Conservation (phyloP, 2,113 vertebrate genomes). For the Corythaixoides concolor region DNA sequence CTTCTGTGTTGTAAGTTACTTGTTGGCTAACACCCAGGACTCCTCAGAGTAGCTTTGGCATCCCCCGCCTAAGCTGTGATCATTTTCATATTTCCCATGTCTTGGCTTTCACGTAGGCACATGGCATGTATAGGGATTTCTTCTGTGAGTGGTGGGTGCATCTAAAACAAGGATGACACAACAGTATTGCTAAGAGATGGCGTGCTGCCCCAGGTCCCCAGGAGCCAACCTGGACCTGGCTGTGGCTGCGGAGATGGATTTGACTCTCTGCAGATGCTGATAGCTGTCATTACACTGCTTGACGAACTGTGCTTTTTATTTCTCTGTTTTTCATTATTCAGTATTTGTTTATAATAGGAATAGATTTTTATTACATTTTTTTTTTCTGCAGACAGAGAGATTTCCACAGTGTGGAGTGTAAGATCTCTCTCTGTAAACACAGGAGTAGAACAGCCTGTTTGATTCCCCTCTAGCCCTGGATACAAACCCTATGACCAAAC, state of each 20-base stretch:
- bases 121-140: not conserved
- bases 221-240: not conserved
- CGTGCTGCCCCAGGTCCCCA: not conserved
- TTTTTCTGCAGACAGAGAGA: not conserved
- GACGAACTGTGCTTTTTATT: not conserved
- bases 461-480: not conserved
- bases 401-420: not conserved
- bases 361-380: not conserved
- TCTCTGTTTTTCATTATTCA: not conserved
- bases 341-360: not conserved
- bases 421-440: not conserved
- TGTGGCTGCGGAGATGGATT: not conserved
- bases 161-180: not conserved
- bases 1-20: not conserved
- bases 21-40: conserved; percentile 23
- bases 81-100: conserved; percentile 35
- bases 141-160: not conserved
- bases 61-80: conserved; percentile 34
- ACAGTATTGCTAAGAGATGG: not conserved
- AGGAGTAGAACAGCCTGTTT: not conserved
- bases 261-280: not conserved
- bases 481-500: not conserved
- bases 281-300: not conserved
- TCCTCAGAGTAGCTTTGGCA: conserved; percentile 27
- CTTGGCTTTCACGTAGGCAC: not conserved